Base-by-base conservation (phyloP, 2,888 invertebrate genomes). In the Trisateles emortualis region DNA sequence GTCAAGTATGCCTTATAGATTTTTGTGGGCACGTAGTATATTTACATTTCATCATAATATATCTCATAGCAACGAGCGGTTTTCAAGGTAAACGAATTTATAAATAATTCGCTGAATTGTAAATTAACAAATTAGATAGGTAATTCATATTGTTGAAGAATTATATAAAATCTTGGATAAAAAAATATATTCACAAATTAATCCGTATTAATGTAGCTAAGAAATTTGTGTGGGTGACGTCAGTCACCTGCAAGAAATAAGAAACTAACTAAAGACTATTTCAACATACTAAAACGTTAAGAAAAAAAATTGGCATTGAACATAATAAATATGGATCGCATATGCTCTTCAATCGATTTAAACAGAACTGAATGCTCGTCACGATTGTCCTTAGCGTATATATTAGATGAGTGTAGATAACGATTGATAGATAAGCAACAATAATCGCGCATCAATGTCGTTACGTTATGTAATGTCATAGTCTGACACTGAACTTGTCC, bases 81-180 rank as follows among this genome's bases (percentile, higher is more conserved):
- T 82, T 76, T 87, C 88, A 89, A 90, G 87, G 88, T 76, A 83
- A 84, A 73, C 81, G 63, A 72, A 84, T 86, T 83, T 79, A 82
- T 83, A 76, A 85, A 84, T 86, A 82, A 76, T 76, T 82, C 70
- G 69, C 61, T 75, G 79, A 84, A 82, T 83, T 79, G 67, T 79
- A 81, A 87, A 86, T 84, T 69, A 83, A 78, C 69, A 77, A 79
- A 82, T 86, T 78, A 79, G 64, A 77, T 78, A 70, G 70, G 67
- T 75, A 81, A 80, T 78, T 76, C 73, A 75, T 77, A 78, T 75
- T 78, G 75, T 80, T 73, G 45, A 59, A 66, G 68, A 74, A 64
- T 68, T 69, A 68, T 72, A 71, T 63, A 58, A 63, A 60, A 64
- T 40, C 42, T 58, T 46, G 38, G 33, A 45, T 59, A 53, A 51